Evolutionary conservation across 2,113 vertebrate species (phyloP), one percentile per base, ranked within the genome.

Genomic region (Limnothrissa miodon): DNA sequence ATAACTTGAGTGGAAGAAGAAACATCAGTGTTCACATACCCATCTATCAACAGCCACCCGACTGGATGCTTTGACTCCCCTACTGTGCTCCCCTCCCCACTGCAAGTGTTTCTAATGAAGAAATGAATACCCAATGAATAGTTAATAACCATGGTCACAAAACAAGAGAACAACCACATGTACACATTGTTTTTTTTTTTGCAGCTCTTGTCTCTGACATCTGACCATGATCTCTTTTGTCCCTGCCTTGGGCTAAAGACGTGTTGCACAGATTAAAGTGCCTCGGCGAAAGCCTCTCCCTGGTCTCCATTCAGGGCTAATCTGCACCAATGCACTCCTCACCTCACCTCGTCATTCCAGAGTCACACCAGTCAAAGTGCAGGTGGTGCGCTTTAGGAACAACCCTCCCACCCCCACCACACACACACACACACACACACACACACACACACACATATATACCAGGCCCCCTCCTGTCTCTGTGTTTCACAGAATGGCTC

Each of bases 401-500:
- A 74, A 25, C 59, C 33, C 13, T 36, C 17, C 4, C 36, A 29
- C 66, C 59, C 66, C 25, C 10, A 13, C 66, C 17, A 13, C 66
- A 29, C 86, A 89, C 81, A 86, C 53, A 19, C 15, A 21, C 8
- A 45, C 44, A 51, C 78, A 33, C 46, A 19, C 39, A 8, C 5
- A 90, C 92, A 91, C 87, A 83, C 89, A 87, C 88, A 42, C 42
- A 51, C 78, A 33, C 46, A 19, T 36, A 8, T 7, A 90, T 91
- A 91, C 87, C 83, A 89, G 86, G 88, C 86, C 74, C 78, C 53
- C 79, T 78, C 19, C 90, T 85, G 86, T 59, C 29, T 87, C 84
- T 83, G 87, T 93, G 89, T 88, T 79, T 53, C 86, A 92, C 89
- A 88, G 85, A 90, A 90, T 92, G 92, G 88, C 92, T 86, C 86